Conservation (phyloP, 1,140 invertebrate species). For the Agrilus planipennis region DNA sequence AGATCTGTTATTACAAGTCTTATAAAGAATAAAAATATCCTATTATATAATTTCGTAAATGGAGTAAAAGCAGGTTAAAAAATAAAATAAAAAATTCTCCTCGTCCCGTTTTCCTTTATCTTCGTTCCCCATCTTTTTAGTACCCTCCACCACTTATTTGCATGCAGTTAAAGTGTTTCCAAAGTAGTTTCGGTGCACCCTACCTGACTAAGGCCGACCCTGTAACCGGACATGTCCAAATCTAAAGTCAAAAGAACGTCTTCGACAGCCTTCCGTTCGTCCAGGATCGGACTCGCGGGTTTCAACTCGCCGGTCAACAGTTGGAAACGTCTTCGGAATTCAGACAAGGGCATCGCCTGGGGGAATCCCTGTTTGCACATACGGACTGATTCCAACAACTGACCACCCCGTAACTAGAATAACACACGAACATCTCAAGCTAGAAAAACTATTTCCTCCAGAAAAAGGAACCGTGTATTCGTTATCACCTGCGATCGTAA, state of each 20-base stretch:
- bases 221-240: constrained; percentile 73
- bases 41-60: neutral
- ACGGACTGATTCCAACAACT: constrained; percentile 79
- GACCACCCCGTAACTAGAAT: constrained; percentile 72
- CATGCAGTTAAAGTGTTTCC: too few relatives aligned
- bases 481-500: constrained; percentile 77
- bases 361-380: constrained; percentile 90
- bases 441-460: too few relatives aligned
- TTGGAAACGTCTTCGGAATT: constrained; percentile 77
- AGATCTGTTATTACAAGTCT: too few relatives aligned
- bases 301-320: constrained; percentile 44
- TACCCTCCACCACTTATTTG: too few relatives aligned
- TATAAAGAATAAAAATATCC: too few relatives aligned
- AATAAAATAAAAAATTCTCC: too few relatives aligned
- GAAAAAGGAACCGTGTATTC: too few relatives aligned
- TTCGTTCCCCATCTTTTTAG: too few relatives aligned
- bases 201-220: constrained; percentile 86
- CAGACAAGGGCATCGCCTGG: constrained; percentile 72
- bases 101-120: too few relatives aligned
- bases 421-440: too few relatives aligned
- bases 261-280: constrained; percentile 56
- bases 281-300: constrained; percentile 42
- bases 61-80: neutral
- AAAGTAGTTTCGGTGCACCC: too few relatives aligned
- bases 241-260: constrained; percentile 77